phyloP scores from a whole-genome alignment of 1,140 invertebrate genomes.

The Camponotus floridanus region DNA sequence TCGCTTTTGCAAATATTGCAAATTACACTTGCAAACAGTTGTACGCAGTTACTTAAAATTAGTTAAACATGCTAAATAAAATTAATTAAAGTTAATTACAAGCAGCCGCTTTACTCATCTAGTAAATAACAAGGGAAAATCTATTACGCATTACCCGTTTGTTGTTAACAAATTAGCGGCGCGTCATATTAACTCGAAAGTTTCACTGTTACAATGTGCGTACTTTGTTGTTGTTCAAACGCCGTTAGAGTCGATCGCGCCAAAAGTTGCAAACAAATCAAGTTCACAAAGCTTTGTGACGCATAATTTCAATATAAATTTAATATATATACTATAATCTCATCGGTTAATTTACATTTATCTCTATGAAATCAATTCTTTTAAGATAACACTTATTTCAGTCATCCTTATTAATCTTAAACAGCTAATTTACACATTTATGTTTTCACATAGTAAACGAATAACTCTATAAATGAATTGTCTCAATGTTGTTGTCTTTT shows the following conservation, averaged over 20 bases:
- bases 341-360: conserved; percentile 23
- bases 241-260: conserved; percentile 53
- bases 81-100: conserved; percentile 65
- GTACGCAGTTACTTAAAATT: conserved; percentile 56
- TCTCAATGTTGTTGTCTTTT: not conserved
- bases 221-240: conserved; percentile 54
- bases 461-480: not conserved
- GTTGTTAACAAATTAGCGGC: conserved; percentile 64
- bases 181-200: conserved; percentile 60
- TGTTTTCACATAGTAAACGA: not conserved
- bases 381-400: conserved; percentile 5
- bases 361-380: conserved; percentile 6
- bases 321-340: conserved; percentile 21
- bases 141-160: conserved; percentile 56
- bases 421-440: conserved; percentile 3
- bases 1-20: conserved; percentile 40
- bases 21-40: conserved; percentile 45
- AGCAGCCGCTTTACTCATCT: conserved; percentile 45
- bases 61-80: conserved; percentile 57
- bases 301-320: conserved; percentile 44
- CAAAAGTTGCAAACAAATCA: conserved; percentile 62
- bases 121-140: conserved; percentile 58
- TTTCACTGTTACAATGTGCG: conserved; percentile 31
- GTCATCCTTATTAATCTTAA: not conserved
- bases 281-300: conserved; percentile 34